Percentiles rank a stretch among this genome's conserved stretches.
These are phyloP conservation scores for Drosophila sproati DNA, from an alignment of 1,140 invertebrate genomes.

Conservation along the genomic window DNA sequence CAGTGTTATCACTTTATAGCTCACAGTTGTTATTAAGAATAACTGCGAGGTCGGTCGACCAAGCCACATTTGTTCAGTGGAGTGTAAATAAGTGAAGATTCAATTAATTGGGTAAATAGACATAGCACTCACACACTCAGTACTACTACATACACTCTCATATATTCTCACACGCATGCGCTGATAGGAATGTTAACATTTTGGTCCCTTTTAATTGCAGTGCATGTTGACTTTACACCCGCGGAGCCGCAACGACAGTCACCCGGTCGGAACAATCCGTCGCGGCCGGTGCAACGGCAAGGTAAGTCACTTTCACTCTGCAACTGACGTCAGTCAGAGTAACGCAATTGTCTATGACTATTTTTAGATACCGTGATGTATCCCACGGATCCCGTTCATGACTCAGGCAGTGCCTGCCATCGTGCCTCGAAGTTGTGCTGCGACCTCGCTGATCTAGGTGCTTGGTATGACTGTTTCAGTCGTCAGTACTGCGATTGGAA, in stretches of 20 bases:
- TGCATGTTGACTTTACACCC: neutral
- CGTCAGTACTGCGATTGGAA: conserved; percentile 43
- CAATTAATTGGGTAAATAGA: conserved; percentile 44
- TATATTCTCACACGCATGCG: conserved; percentile 15
- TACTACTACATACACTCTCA: conserved; percentile 7
- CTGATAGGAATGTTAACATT: conserved; percentile 54
- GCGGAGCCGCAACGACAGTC: neutral
- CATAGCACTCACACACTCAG: conserved; percentile 4
- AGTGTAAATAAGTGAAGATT: conserved; percentile 29
- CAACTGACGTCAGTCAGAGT: neutral
- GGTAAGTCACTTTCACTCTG: conserved; percentile 5
- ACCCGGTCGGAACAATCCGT: neutral
- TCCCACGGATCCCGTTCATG: conserved; percentile 40
- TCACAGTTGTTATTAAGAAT: conserved; percentile 1
- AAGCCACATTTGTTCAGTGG: conserved; percentile 25
- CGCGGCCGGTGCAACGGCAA: conserved; percentile 10
- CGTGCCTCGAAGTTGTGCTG: conserved; percentile 54
- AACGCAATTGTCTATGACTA: neutral
- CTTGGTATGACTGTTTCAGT: conserved; percentile 59
- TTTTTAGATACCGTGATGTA: conserved; percentile 47
- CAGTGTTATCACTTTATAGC: neutral
- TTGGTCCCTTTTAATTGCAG: conserved; percentile 71
- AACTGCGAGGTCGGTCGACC: neutral
- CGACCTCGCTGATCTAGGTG: conserved; percentile 26
- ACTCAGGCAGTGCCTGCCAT: conserved; percentile 46